These are phyloP conservation scores for Zootoca vivipara DNA, from an alignment of 2,113 vertebrate species.

Conservation along the genomic window DNA sequence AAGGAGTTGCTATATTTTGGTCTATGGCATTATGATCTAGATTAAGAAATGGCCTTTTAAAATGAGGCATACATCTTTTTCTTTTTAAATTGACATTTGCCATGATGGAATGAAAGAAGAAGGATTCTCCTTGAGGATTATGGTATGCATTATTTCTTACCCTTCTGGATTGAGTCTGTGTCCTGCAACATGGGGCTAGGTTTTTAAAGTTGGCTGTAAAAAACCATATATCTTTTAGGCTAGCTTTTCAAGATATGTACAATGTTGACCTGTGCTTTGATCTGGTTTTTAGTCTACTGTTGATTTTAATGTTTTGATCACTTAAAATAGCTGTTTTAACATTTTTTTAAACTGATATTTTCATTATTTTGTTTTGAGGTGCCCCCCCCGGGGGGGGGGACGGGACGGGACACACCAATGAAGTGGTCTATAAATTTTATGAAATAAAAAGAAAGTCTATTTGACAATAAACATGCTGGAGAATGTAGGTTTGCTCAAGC, in stretches of 20 bases:
- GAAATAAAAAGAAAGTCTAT: background rate
- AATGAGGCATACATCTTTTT: background rate
- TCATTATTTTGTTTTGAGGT: no score
- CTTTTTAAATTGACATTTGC: background rate
- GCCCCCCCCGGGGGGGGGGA: no score
- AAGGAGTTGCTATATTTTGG: background rate
- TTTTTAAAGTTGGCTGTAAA: no score
- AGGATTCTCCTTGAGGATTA: background rate
- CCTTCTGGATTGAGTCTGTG: background rate
- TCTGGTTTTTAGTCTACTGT: no score
- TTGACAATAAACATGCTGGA: background rate
- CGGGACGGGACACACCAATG: background rate
- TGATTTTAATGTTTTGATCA: no score
- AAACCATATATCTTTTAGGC: no score
- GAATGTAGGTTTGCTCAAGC: background rate
- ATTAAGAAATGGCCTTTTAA: background rate
- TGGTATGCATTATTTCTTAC: background rate
- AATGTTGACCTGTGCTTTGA: no score
- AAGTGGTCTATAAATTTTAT: background rate
- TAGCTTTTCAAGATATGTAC: no score
- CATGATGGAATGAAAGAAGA: background rate
- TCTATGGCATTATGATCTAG: background rate
- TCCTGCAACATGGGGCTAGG: background rate
- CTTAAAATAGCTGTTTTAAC: no score
- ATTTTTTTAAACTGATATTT: no score